A percentile compares a stretch with the other conserved stretches of the same genome.
Evolutionary conservation across 2,888 invertebrate genomes (phyloP).

Genomic region (Koerneria pararmatus): DNA sequence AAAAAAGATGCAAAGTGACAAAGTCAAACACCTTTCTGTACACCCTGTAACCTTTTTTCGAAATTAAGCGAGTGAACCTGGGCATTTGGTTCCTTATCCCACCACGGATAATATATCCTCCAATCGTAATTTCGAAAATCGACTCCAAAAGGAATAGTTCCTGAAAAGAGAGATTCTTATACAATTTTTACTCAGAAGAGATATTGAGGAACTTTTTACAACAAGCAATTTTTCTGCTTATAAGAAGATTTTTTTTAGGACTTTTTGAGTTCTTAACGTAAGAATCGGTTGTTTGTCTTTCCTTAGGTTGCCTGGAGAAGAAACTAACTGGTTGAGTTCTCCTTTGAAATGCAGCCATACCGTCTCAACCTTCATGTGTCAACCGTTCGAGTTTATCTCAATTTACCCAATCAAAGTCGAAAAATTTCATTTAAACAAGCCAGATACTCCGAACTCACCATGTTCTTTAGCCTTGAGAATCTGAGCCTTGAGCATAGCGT

Average conservation of each 20-base stretch:
- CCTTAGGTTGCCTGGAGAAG: too few relatives aligned
- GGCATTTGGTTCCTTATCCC: conserved; percentile 35
- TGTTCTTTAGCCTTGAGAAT: conserved; percentile 56
- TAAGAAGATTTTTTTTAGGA: too few relatives aligned
- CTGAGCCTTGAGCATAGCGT: conserved; percentile 46
- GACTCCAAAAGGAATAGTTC: conserved; percentile 50
- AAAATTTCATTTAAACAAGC: not conserved
- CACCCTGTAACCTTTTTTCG: too few relatives aligned
- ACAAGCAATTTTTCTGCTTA: too few relatives aligned
- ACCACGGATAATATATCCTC: conserved; percentile 46
- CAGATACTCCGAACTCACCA: conserved; percentile 29
- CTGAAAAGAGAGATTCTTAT: conserved; percentile 26
- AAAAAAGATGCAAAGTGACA: not conserved
- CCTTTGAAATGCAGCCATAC: too few relatives aligned
- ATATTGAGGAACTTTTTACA: too few relatives aligned
- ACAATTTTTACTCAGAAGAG: not conserved
- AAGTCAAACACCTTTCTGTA: too few relatives aligned
- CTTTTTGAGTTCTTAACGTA: too few relatives aligned
- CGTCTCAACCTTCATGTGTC: too few relatives aligned
- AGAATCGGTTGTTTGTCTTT: too few relatives aligned
- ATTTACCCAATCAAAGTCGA: not conserved
- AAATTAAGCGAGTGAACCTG: conserved; percentile 1
- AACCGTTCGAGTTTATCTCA: too few relatives aligned
- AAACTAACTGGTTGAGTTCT: too few relatives aligned
- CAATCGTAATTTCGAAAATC: conserved; percentile 55